Percentiles rank a stretch among this genome's conserved stretches.
phyloP scores from a whole-genome alignment of 2,113 vertebrate species.

The Tauraco erythrolophus region DNA sequence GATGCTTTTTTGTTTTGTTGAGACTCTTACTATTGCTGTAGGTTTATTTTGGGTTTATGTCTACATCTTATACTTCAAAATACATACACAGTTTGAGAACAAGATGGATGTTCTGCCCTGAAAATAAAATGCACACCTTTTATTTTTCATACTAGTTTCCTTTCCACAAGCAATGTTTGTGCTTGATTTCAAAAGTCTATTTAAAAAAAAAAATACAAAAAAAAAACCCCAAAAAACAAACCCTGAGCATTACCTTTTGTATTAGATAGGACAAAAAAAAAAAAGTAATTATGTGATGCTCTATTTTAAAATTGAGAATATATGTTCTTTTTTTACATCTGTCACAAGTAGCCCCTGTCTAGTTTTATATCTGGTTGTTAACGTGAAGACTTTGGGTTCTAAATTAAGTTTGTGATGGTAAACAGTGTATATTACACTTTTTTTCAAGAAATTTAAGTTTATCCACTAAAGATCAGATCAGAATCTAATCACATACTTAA shows the following conservation, averaged over 20 bases:
- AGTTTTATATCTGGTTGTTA: not conserved
- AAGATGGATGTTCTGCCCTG: not conserved
- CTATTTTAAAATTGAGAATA: not conserved
- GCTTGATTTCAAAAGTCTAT: not conserved
- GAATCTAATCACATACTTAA: not conserved
- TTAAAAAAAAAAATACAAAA: not conserved
- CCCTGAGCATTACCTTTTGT: not conserved
- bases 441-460: not conserved
- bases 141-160: not conserved
- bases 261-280: rapidly evolving
- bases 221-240: no score
- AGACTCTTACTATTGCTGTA: not conserved
- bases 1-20: not conserved
- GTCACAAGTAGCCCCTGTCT: not conserved
- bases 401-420: not conserved
- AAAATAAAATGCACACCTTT: not conserved
- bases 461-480: not conserved
- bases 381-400: not conserved
- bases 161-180: not conserved
- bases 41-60: not conserved
- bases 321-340: not conserved
- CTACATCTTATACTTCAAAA: not conserved
- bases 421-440: not conserved
- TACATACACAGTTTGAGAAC: not conserved
- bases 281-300: not conserved